Evolutionary conservation across 2,888 invertebrate species (phyloP), one percentile per base, ranked within the genome.

Genomic region (Noctua fimbriata): DNA sequence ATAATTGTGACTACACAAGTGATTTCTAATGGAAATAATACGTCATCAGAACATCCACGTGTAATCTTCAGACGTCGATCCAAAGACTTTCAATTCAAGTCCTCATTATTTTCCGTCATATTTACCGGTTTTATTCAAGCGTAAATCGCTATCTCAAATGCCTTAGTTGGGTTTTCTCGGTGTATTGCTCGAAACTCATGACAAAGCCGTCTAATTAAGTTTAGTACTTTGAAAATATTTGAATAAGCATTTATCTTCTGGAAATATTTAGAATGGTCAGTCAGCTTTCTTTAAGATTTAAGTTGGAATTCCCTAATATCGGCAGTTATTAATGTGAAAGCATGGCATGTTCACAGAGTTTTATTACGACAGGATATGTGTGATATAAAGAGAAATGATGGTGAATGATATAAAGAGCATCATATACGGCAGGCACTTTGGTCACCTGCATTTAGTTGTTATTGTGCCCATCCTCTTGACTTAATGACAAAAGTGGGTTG

Each of bases 111-210:
- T 63, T 75, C 28, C 70, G 52, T 71, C 55, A 36, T 58, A 67
- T 76, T 76, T 65, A 60, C 44, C 44, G 24, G 47, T 65, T 76
- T 69, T 49, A 28, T 69, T 83, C n/a, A 72, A 83, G 65, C 32
- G 71, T 69, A 72, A 67, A 82, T 65, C 6, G n/a, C 52, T 66
- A 60, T 60, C 49, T 70, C 21, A 67, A 74, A 86, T 70, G 67
- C n/a, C 28, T 83, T 55, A 14, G 24, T 32, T 28, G 41, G 58
- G 36, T 55, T 47, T 63, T n/a, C 65, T 60, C n/a, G 14, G n/a
- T 32, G 18, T 60, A 66, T 65, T 65, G 70, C 41, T 47, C 10
- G 5, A 12, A 67, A 63, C 18, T 63, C 41, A 36, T 49, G 24
- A 21, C 63, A 55, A 58, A 60, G 12, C 14, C 1, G 41, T 24